phyloP scores from a whole-genome alignment of 2,113 vertebrate genomes.

The Geococcyx californianus region DNA sequence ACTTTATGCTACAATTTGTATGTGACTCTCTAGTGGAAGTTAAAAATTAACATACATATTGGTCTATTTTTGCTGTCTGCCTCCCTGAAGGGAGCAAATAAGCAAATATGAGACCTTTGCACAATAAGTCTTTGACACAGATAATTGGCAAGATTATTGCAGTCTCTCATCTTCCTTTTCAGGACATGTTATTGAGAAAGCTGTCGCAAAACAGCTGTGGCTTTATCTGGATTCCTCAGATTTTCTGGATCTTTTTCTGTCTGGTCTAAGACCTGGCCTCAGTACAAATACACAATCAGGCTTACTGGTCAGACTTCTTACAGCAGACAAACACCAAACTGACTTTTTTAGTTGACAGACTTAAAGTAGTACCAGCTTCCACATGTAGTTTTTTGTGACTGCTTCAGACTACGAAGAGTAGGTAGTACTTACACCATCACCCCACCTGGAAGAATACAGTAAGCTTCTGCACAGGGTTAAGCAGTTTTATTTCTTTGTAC shows the following conservation, averaged over 20 bases:
- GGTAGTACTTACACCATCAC: neutral
- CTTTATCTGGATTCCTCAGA: conserved; percentile 62
- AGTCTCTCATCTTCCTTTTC: conserved; percentile 60
- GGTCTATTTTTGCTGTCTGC: conserved; percentile 7
- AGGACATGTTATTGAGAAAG: conserved; percentile 51
- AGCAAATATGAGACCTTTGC: conserved; percentile 41
- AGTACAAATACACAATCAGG: conserved; percentile 21
- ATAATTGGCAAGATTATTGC: conserved; percentile 40
- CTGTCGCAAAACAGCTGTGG: conserved; percentile 38
- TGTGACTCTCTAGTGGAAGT: neutral
- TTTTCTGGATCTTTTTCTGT: conserved; percentile 36
- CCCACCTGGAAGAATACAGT: neutral
- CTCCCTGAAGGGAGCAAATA: conserved; percentile 8
- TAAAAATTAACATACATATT: neutral
- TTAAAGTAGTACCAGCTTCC: neutral
- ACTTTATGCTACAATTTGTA: neutral
- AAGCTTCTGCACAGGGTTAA: neutral
- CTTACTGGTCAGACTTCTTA: conserved; percentile 20
- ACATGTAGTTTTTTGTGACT: neutral
- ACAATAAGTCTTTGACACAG: conserved; percentile 45
- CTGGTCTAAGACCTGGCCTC: conserved; percentile 35
- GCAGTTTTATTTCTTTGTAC: neutral
- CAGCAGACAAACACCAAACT: neutral
- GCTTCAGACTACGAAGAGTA: neutral
- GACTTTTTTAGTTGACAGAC: neutral